Percentiles rank a stretch among this genome's conserved stretches.
Conservation (phyloP, 2,113 vertebrate genomes). For the Coreoperca whiteheadi region DNA sequence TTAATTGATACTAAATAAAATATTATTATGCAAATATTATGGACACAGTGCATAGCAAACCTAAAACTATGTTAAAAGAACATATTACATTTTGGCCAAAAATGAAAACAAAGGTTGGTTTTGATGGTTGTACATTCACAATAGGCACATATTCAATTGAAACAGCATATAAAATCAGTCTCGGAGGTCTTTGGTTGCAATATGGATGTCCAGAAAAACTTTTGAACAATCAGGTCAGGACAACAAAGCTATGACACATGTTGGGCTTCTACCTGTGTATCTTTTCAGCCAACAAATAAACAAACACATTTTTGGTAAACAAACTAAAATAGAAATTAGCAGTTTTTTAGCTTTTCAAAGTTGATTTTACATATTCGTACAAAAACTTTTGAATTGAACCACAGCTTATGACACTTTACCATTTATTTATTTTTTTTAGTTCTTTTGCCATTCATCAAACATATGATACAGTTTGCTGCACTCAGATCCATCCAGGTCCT, state of each 20-base stretch:
- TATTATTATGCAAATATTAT: slow-evolving; percentile 11
- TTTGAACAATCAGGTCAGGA: neutral
- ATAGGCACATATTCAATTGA: neutral
- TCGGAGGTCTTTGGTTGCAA: neutral
- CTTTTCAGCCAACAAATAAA: neutral
- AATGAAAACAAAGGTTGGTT: neutral
- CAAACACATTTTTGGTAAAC: neutral
- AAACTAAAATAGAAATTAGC: neutral
- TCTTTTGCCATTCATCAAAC: slow-evolving; percentile 19
- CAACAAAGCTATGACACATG: neutral
- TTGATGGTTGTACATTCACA: neutral
- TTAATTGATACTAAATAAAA: neutral
- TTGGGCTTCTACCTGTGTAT: neutral
- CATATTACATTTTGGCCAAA: neutral
- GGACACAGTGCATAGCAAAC: neutral
- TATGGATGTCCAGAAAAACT: neutral
- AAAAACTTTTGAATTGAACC: neutral
- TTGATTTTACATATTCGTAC: neutral
- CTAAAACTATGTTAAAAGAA: neutral
- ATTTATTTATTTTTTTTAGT: neutral
- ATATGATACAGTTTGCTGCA: slow-evolving; percentile 15
- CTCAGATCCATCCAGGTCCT: slow-evolving; percentile 29
- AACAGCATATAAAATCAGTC: neutral
- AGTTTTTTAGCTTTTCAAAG: neutral
- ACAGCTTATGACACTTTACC: neutral